Percentiles rank a stretch among this genome's conserved stretches.
These are phyloP conservation scores for Euglossa dilemma DNA, from an alignment of 1,140 invertebrate species.

Conservation along the genomic window DNA sequence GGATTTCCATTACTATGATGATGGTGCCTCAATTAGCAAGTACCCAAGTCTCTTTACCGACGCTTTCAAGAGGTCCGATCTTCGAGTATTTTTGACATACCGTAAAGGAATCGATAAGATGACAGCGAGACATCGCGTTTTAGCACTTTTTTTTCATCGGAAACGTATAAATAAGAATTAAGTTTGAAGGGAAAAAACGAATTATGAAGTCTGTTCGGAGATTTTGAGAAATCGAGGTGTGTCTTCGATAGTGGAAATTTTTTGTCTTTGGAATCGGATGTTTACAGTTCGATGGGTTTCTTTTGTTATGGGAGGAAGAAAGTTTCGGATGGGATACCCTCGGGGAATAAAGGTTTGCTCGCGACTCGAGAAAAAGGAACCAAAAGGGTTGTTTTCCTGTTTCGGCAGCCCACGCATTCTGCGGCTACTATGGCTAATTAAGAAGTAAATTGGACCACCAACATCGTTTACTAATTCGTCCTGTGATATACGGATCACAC, in stretches of 20 bases:
- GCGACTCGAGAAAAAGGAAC: constrained; percentile 42
- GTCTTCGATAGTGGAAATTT: background rate
- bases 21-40: constrained; percentile 17
- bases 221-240: background rate
- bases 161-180: constrained; percentile 35
- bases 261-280: background rate
- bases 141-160: constrained; percentile 53
- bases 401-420: constrained; percentile 37
- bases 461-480: constrained; percentile 54
- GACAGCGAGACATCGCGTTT: constrained; percentile 48
- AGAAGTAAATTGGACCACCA: constrained; percentile 69
- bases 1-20: constrained; percentile 35
- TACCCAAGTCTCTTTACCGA: constrained; percentile 2
- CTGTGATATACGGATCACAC: background rate
- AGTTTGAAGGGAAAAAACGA: constrained; percentile 14
- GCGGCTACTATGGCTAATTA: constrained; percentile 65
- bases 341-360: constrained; percentile 46
- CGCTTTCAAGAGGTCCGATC: background rate
- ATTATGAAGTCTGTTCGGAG: background rate
- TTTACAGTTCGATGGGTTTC: background rate
- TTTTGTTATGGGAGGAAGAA: constrained; percentile 46
- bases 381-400: constrained; percentile 30
- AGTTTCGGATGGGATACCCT: constrained; percentile 25
- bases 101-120: background rate
- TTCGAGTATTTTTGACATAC: constrained; percentile 1